Evolutionary conservation across 2,113 vertebrate genomes (phyloP), one percentile per base, ranked within the genome.

Genomic region (Antechinus flavipes): DNA sequence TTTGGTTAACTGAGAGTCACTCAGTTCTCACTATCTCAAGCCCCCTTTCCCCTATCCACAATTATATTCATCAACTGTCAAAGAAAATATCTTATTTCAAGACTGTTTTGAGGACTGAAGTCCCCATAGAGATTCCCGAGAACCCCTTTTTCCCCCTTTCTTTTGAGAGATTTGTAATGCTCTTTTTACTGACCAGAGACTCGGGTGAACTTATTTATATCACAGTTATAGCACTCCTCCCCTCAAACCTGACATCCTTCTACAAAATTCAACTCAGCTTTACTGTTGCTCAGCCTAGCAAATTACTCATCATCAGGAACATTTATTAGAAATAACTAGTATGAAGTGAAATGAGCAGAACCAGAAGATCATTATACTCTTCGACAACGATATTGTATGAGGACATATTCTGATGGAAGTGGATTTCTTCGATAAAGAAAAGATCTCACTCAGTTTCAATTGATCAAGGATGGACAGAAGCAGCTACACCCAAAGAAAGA

Each of bases 301-400:
- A 49, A 5, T 55, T 50, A 91, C 90, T 91, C 91, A 92, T 1
- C 0, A 93, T 0, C 26, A 90, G 16, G 93, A 56, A 50, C 53
- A 91, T 42, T 11, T 95, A 92, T 93, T 90, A 54, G 30, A 68
- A 92, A 56, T 49, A 84, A 90, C 50, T 54, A 95, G 95, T 96
- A 52, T 52, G 50, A 52, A 42, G 42, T 42, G 42, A 42, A 42
- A 42, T 42, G 42, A 42, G 42, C 42, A 42, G 42, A 42, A 42
- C 42, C 42, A 42, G 42, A 1, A 42, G 42, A 42, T 42, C 42
- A 42, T 42, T 42, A 42, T 42, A 42, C 1, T 1, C 42, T 1
- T 42, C 42, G 1, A 42, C 42, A 42, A 42, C 1, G 42, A 42
- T 42, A 42, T 1, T 42, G 42, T 42, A 42, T 42, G 42, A 42